Conservation (phyloP, 2,797 vertebrate genomes). For the Rhyacichthys aspro region DNA sequence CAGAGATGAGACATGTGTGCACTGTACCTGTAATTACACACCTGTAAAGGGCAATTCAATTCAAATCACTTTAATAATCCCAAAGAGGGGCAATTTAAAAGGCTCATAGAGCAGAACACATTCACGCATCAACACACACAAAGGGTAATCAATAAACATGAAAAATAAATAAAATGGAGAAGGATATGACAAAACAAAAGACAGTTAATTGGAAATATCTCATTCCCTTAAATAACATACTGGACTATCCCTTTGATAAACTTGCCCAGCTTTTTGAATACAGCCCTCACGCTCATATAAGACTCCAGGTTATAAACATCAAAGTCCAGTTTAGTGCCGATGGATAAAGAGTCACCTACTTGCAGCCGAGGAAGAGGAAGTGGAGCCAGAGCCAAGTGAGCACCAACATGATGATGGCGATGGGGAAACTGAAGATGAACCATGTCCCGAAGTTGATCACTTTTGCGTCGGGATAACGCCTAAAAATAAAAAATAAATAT, state of each 20-base stretch:
- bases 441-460: slow-evolving; percentile 98
- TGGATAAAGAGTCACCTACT: slow-evolving; percentile 80
- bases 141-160: no score
- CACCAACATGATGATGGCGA: slow-evolving; percentile 93
- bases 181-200: background rate
- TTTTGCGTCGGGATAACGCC: slow-evolving; percentile 93
- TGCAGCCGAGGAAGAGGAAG: slow-evolving; percentile 96
- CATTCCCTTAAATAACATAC: no score
- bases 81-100: no score
- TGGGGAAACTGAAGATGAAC: slow-evolving; percentile 98
- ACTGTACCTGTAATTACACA: slow-evolving; percentile 26
- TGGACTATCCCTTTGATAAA: no score
- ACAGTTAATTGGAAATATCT: background rate
- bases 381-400: slow-evolving; percentile 98
- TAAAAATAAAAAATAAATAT: slow-evolving; percentile 61
- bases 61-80: no score
- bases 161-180: no score
- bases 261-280: no score
- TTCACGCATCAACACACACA: no score
- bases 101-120: no score
- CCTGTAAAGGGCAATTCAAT: background rate
- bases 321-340: no score
- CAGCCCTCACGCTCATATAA: no score
- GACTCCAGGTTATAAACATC: no score
- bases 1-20: slow-evolving; percentile 35